phyloP scores from a whole-genome alignment of 2,888 invertebrate genomes.

The Phragmatobia fuliginosa region DNA sequence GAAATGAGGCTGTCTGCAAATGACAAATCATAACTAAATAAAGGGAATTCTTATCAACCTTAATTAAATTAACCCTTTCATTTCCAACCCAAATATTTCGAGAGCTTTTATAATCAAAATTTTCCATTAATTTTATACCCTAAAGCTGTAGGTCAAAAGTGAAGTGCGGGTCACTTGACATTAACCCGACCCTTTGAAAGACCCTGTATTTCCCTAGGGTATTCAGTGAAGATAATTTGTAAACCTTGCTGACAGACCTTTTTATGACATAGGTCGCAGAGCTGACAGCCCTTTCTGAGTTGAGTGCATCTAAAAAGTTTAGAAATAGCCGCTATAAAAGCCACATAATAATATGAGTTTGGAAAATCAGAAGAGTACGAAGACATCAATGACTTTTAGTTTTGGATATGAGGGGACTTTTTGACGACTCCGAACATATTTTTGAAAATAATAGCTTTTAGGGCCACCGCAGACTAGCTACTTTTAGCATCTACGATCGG shows the following conservation, averaged over 20 bases:
- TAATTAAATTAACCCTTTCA: background rate
- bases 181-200: slow-evolving; percentile 32
- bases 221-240: slow-evolving; percentile 32
- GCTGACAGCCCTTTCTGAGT: slow-evolving; percentile 5
- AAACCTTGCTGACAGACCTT: slow-evolving; percentile 29
- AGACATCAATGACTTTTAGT: background rate
- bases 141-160: slow-evolving; percentile 31
- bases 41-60: background rate
- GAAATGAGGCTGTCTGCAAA: background rate
- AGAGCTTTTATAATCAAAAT: slow-evolving; percentile 21
- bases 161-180: slow-evolving; percentile 34
- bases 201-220: slow-evolving; percentile 27
- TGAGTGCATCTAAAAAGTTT: background rate
- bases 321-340: background rate
- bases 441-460: too few relatives aligned
- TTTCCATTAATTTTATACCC: slow-evolving; percentile 20
- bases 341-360: background rate
- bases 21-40: too few relatives aligned
- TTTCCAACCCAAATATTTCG: background rate
- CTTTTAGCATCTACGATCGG: too few relatives aligned
- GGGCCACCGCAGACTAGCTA: too few relatives aligned
- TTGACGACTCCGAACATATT: too few relatives aligned
- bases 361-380: background rate
- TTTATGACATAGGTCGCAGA: slow-evolving; percentile 19
- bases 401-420: too few relatives aligned